Evolutionary conservation across 1,140 invertebrate genomes (phyloP).

Genomic region (Brachionus plicatilis): DNA sequence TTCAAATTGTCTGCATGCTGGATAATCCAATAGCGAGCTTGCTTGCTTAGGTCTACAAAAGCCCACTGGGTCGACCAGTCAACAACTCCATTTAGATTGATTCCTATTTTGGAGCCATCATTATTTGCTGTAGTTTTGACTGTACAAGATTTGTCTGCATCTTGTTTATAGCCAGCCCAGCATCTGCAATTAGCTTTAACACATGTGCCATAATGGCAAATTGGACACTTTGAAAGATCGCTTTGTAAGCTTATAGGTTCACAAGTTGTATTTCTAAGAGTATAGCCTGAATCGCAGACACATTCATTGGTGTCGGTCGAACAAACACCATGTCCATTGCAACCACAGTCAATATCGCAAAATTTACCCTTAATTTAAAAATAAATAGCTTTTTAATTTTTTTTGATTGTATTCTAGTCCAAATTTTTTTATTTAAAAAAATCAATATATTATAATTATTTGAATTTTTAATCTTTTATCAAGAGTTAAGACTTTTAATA

Average conservation of each 20-base stretch:
- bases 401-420: background rate
- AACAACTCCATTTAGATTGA: constrained; percentile 44
- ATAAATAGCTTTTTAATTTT: constrained; percentile 43
- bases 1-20: constrained; percentile 33
- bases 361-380: constrained; percentile 44
- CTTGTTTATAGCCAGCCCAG: background rate
- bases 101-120: constrained; percentile 41
- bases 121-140: background rate
- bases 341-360: background rate
- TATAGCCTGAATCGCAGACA: background rate
- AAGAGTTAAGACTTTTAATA: too few species aligned
- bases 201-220: background rate
- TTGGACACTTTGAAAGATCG: background rate
- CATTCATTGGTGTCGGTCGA: background rate
- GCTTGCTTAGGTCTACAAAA: constrained; percentile 45
- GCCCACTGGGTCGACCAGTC: constrained; percentile 46
- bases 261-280: background rate
- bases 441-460: too few species aligned
- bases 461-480: too few species aligned
- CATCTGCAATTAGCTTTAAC: background rate
- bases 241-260: background rate
- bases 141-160: background rate
- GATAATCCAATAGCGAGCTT: constrained; percentile 45
- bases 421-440: too few species aligned
- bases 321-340: background rate